Evolutionary conservation across 2,888 invertebrate genomes (phyloP).

Genomic region (Cynaeus angustus): DNA sequence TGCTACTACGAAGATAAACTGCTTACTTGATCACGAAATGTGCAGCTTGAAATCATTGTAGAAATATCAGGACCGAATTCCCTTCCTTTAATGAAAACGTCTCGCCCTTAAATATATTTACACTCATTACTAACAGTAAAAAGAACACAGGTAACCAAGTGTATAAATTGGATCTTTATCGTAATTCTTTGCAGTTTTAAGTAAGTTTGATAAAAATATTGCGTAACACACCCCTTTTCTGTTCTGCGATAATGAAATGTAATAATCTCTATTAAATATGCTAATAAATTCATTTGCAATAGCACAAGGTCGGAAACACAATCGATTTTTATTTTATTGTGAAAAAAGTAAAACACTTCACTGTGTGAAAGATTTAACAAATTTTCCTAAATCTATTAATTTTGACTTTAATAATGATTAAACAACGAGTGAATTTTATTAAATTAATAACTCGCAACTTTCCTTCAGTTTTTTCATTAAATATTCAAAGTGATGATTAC

Average conservation of each 20-base stretch:
- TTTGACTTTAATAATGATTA: neutral
- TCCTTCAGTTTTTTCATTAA: neutral
- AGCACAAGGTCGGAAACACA: constrained; percentile 18
- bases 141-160: neutral
- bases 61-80: constrained; percentile 13
- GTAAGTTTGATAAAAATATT: constrained; percentile 10
- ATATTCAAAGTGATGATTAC: constrained; percentile 13
- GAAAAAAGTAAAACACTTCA: neutral
- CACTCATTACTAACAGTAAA: neutral
- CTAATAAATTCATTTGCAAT: constrained; percentile 37
- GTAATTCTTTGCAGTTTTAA: neutral
- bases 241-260: constrained; percentile 32
- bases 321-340: constrained; percentile 19
- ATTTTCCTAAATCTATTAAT: neutral
- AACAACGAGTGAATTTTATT: constrained; percentile 7
- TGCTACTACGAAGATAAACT: constrained; percentile 52
- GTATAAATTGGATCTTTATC: constrained; percentile 9
- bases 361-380: neutral
- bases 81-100: constrained; percentile 9
- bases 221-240: constrained; percentile 21
- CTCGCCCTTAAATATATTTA: neutral
- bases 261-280: constrained; percentile 41
- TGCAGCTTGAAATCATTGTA: constrained; percentile 44
- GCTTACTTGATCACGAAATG: constrained; percentile 50
- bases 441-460: constrained; percentile 1